Base-by-base conservation (phyloP, 2,888 invertebrate genomes). In the Drosophila flavopinicola region DNA sequence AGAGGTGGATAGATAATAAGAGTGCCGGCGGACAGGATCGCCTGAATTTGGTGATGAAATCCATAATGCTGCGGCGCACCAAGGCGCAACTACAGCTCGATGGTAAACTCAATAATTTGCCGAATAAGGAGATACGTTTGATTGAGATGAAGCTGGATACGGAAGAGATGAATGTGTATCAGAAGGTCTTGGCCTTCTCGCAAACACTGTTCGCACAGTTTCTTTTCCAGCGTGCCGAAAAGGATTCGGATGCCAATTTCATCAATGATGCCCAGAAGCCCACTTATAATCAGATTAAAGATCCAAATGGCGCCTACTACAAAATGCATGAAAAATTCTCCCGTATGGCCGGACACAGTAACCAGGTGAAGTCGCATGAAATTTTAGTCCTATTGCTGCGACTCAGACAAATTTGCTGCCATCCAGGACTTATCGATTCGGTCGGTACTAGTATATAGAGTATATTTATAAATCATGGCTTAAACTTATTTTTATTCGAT, bases 1-100 rank as follows among this genome's bases (percentile, higher is more conserved):
- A 97, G 90, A 94, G 95, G 61, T 98, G 97, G 95, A 96, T 99
- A 48, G 96, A 96, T 85, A 95, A 96, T 89, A 97, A 96, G 88
- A 94, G 93, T 70, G 92, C 93, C 29, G 95, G 95, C 37, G 97
- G 97, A 0, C 94, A 96, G 85, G 94, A 96, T 83, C 93, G 98
- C 1, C 92, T 99, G n/a, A 94, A 95, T 86, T 95, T 96, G 0
- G 92, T 99, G 0, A 95, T 97, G 91, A 96, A 96, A 58, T 94
- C 95, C 4, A 88, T 99, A 1, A 93, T 99, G 92, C 92, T 99
- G 63, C 93, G 99, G 0, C 93, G 99, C 37, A 98, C 98, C 0
- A 99, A 99, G 90, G 92, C 91, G 7, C 96, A 98, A 89, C 92
- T 96, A 6, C 94, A 95, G 78, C 91, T 92, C 41, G 91, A 92